Conservation (phyloP, 2,113 vertebrate species). For the Leptocoma aspasia region DNA sequence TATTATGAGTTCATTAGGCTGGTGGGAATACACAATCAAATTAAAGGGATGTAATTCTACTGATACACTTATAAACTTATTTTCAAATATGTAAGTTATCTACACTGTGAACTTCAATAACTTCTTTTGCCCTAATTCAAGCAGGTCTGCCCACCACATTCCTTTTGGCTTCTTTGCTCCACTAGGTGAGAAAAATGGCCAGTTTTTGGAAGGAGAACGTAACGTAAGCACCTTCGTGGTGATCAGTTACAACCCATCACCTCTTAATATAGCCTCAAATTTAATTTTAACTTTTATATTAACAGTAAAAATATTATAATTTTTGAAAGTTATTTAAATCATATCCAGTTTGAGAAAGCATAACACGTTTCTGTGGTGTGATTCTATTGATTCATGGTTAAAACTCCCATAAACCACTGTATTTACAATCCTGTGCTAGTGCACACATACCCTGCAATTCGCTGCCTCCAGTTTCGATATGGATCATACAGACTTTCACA, state of each 20-base stretch:
- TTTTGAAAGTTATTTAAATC: background rate
- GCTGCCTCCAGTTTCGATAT: constrained; percentile 93
- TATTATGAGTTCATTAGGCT: background rate
- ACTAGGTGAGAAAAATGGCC: background rate
- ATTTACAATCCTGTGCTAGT: background rate
- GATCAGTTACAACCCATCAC: background rate
- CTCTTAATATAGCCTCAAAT: background rate
- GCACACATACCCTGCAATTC: constrained; percentile 82
- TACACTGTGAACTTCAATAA: background rate
- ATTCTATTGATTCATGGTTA: background rate
- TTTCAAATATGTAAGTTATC: background rate
- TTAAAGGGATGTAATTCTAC: background rate
- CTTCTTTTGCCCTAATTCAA: background rate
- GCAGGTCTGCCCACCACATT: background rate
- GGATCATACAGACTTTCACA: constrained; percentile 98
- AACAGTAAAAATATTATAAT: background rate
- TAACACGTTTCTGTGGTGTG: background rate
- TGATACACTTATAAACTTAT: background rate
- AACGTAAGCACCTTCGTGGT: background rate
- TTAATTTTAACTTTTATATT: background rate
- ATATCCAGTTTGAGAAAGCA: background rate
- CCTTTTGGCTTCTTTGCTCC: background rate
- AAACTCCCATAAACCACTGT: background rate
- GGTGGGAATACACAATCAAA: background rate
- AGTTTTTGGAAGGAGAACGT: background rate